Evolutionary conservation across 2,888 invertebrate genomes (phyloP), one percentile per base, ranked within the genome.

Genomic region (Pseudococcus longispinus): DNA sequence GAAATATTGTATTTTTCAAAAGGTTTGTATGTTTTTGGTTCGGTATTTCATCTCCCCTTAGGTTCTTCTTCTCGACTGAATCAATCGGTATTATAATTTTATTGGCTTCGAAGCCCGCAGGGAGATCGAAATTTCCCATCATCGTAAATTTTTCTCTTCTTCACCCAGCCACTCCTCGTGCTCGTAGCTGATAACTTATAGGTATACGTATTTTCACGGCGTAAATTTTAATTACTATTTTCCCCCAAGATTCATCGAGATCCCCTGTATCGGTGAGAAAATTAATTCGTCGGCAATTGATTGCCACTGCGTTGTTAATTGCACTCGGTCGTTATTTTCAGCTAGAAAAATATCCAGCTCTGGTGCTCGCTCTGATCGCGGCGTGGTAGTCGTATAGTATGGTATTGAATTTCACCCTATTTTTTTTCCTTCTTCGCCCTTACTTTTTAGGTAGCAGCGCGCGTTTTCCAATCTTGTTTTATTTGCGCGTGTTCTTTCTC

Each of bases 201-300:
- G 20, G 60, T 20, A 6, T 51, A 3, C 44, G 5, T 6, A 3
- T 46, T 55, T 60, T 11, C 60, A 60, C 23, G 70, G 70, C 18
- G 70, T 9, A 70, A 29, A 29, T 70, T 70, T 70, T 70, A 70
- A 70, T 70, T 29, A 70, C 26, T 70, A 70, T 70, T 70, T 70
- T 70, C 29, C 8, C 70, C 29, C 29, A 20, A 70, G 70, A 70
- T 70, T 70, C n/a, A 70, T 70, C 15, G 70, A 70, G 26, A n/a
- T n/a, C n/a, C n/a, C n/a, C 70, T 65, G 4, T 15, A 1, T 65
- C 23, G 0, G 8, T 4, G 55, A 55, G 77, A 23, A 80, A 80
- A 80, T 80, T 80, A 80, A 80, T 80, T 80, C 77, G 42, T 80
- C 23, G 37, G 77, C 42, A 42, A 80, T 80, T 80, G 77, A 80